These are phyloP conservation scores for Drosophila seclusa DNA, from an alignment of 2,888 invertebrate species.

Conservation along the genomic window DNA sequence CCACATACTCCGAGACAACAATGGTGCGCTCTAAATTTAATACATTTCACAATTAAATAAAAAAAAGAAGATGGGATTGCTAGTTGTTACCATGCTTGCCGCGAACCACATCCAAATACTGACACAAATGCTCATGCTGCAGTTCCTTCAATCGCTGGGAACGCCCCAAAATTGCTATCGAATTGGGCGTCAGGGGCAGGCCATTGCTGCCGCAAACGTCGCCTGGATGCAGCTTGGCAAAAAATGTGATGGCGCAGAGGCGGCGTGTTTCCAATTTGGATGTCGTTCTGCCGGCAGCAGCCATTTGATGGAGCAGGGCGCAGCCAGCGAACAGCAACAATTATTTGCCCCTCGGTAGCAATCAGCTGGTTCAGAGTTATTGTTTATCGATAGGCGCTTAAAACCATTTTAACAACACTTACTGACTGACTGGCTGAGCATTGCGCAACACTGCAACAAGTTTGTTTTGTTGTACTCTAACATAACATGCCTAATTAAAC, in stretches of 20 bases:
- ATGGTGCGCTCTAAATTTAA: slow-evolving; percentile 88
- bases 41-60: background rate
- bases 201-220: slow-evolving; percentile 98
- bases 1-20: slow-evolving; percentile 92
- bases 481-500: background rate
- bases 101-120: slow-evolving; percentile 95
- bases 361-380: slow-evolving; percentile 39
- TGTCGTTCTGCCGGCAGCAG: slow-evolving; percentile 39
- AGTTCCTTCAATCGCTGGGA: slow-evolving; percentile 93
- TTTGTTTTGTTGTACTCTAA: slow-evolving; percentile 38
- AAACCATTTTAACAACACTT: slow-evolving; percentile 20
- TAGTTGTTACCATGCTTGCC: slow-evolving; percentile 94
- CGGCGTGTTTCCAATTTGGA: slow-evolving; percentile 54
- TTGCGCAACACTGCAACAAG: slow-evolving; percentile 48
- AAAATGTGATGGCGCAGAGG: slow-evolving; percentile 95
- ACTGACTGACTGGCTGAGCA: slow-evolving; percentile 5
- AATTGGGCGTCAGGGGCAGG: slow-evolving; percentile 97
- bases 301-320: slow-evolving; percentile 44
- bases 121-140: slow-evolving; percentile 92
- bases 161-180: slow-evolving; percentile 95
- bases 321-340: slow-evolving; percentile 56
- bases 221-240: slow-evolving; percentile 94
- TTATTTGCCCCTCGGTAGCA: slow-evolving; percentile 37
- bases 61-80: background rate
- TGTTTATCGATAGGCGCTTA: slow-evolving; percentile 32